These are phyloP conservation scores for Lophius piscatorius DNA, from an alignment of 2,113 vertebrate species.

Conservation along the genomic window DNA sequence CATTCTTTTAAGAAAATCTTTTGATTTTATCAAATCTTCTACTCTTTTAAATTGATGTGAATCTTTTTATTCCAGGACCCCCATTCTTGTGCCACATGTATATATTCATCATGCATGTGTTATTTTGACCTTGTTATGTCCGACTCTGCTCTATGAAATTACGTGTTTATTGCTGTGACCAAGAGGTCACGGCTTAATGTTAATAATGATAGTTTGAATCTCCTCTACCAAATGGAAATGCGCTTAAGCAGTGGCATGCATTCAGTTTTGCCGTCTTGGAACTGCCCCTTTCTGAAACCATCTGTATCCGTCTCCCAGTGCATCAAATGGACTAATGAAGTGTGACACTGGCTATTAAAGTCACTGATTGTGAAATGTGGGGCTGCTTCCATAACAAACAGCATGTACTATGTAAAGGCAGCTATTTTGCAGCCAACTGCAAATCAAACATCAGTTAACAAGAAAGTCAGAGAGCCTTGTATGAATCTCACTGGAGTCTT, in stretches of 20 bases:
- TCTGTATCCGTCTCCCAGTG: conserved; percentile 46
- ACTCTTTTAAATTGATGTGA: neutral
- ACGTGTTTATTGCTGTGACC: neutral
- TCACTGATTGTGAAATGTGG: conserved; percentile 52
- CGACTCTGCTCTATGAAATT: neutral
- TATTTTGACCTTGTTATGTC: conserved; percentile 13
- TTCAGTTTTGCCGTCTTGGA: neutral
- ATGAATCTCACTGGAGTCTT: conserved; percentile 50
- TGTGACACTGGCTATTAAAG: conserved; percentile 66
- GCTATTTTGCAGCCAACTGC: conserved; percentile 56
- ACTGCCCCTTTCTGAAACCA: conserved; percentile 31
- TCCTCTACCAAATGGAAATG: conserved; percentile 5
- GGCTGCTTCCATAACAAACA: conserved; percentile 34
- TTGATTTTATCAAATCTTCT: neutral
- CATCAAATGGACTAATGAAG: conserved; percentile 62
- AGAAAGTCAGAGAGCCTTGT: conserved; percentile 44
- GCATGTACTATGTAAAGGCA: conserved; percentile 43
- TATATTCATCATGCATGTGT: conserved; percentile 1
- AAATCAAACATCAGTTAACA: conserved; percentile 68
- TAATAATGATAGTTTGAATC: neutral
- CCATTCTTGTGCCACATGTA: neutral
- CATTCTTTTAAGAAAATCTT: neutral
- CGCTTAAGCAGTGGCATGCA: neutral
- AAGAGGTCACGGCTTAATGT: neutral
- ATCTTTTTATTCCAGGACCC: conserved; percentile 11